A percentile compares a stretch with the other conserved stretches of the same genome.
These are phyloP conservation scores for Pardalotus punctatus DNA, from an alignment of 2,113 vertebrate species.

Conservation along the genomic window DNA sequence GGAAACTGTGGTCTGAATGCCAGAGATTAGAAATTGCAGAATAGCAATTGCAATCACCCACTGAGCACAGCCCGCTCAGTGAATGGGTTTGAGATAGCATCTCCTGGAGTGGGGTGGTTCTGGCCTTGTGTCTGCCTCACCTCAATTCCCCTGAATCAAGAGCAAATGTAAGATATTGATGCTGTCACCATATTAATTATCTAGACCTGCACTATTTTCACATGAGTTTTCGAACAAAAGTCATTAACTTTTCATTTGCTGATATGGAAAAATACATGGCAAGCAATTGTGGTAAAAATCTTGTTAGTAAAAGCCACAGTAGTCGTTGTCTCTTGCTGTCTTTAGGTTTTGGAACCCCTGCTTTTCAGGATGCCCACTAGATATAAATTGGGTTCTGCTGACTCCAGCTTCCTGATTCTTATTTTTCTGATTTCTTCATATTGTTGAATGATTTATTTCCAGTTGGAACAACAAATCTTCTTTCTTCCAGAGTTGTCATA, in stretches of 20 bases:
- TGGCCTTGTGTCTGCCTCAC: accelerated
- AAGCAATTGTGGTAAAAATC: not conserved
- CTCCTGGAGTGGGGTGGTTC: not conserved
- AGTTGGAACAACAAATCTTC: not conserved
- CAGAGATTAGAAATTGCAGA: not conserved
- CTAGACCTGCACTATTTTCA: not conserved
- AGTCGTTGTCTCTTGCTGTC: not conserved
- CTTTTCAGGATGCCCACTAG: not conserved
- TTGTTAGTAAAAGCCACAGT: not conserved
- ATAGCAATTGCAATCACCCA: not conserved
- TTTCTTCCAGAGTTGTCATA: constrained; percentile 8
- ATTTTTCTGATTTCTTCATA: constrained; percentile 17
- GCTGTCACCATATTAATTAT: not conserved
- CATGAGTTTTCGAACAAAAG: not conserved
- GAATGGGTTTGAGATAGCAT: not conserved
- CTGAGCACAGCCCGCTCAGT: not conserved
- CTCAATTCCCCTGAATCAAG: not conserved
- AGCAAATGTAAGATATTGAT: not conserved
- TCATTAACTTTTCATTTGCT: not conserved
- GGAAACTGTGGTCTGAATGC: not conserved
- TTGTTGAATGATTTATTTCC: constrained; percentile 38
- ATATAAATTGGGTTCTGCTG: not conserved
- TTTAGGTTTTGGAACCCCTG: not conserved
- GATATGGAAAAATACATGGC: not conserved
- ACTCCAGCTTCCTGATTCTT: not conserved